phyloP scores from a whole-genome alignment of 1,140 invertebrate genomes.

The Tribolium madens region DNA sequence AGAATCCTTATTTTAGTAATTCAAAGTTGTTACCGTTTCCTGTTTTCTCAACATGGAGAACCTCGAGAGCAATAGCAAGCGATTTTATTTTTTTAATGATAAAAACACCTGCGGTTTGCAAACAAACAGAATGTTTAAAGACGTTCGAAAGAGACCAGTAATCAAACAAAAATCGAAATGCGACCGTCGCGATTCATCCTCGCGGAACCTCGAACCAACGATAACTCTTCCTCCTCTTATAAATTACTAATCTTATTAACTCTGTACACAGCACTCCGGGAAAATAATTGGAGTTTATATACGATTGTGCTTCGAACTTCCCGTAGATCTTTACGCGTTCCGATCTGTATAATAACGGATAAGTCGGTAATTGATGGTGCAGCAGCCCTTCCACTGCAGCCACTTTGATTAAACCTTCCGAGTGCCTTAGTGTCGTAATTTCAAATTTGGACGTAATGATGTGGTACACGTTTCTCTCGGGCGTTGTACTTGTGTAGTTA shows the following conservation, averaged over 20 bases:
- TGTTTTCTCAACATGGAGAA: not conserved
- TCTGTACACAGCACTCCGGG: not conserved
- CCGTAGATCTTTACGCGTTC: not conserved
- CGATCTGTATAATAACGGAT: not conserved
- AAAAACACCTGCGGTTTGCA: too few relatives aligned
- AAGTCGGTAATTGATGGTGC: not conserved
- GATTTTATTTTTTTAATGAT: too few relatives aligned
- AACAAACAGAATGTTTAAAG: too few relatives aligned
- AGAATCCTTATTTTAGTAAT: not conserved
- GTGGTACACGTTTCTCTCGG: slow-evolving; percentile 1
- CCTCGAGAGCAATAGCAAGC: too few relatives aligned
- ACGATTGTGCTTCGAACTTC: not conserved
- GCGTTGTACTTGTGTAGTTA: not conserved
- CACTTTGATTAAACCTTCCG: not conserved
- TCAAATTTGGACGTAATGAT: not conserved
- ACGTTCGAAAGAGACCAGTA: too few relatives aligned
- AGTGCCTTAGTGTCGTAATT: not conserved
- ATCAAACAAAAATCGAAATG: too few relatives aligned
- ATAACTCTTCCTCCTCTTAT: not conserved
- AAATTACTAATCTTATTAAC: not conserved
- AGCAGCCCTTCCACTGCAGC: not conserved
- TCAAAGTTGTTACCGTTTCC: not conserved
- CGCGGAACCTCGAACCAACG: too few relatives aligned
- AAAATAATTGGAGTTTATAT: not conserved
- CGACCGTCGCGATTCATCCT: too few relatives aligned